Conservation (phyloP, 2,113 vertebrate species). For the Himantopus leucocephalus region DNA sequence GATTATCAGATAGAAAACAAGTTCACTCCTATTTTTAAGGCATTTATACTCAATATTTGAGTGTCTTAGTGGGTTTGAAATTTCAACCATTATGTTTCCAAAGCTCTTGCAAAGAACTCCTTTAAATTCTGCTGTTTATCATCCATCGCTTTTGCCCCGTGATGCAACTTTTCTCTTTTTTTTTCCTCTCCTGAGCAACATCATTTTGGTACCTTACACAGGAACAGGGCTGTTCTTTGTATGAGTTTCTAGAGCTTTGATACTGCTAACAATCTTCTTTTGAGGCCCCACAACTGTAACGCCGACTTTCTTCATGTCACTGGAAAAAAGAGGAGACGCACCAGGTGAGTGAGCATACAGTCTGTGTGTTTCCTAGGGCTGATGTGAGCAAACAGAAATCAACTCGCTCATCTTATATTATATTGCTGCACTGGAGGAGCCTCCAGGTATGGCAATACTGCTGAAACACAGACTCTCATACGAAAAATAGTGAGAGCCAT, state of each 20-base stretch:
- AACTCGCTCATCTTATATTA: fast-evolving
- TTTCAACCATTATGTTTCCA: constrained; percentile 45
- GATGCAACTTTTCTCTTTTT: neutral
- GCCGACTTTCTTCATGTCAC: constrained; percentile 93
- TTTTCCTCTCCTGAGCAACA: constrained; percentile 51
- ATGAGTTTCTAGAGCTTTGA: constrained; percentile 93
- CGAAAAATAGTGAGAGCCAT: neutral
- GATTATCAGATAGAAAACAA: constrained; percentile 72
- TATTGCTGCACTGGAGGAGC: neutral
- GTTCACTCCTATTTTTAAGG: constrained; percentile 79
- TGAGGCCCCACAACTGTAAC: constrained; percentile 92
- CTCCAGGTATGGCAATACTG: neutral
- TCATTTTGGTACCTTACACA: constrained; percentile 79
- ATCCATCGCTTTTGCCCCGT: constrained; percentile 38
- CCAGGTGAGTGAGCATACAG: neutral
- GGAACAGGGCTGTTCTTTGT: constrained; percentile 92
- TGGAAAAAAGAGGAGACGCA: constrained; percentile 59
- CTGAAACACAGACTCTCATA: neutral
- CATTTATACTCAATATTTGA: constrained; percentile 78
- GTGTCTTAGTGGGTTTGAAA: constrained; percentile 72
- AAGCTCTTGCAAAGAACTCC: constrained; percentile 24
- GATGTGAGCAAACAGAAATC: neutral
- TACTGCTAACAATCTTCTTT: constrained; percentile 95
- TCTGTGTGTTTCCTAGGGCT: neutral
- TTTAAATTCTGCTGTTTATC: constrained; percentile 7